Base-by-base conservation (phyloP, 2,113 vertebrate genomes). In the Setophaga coronata region DNA sequence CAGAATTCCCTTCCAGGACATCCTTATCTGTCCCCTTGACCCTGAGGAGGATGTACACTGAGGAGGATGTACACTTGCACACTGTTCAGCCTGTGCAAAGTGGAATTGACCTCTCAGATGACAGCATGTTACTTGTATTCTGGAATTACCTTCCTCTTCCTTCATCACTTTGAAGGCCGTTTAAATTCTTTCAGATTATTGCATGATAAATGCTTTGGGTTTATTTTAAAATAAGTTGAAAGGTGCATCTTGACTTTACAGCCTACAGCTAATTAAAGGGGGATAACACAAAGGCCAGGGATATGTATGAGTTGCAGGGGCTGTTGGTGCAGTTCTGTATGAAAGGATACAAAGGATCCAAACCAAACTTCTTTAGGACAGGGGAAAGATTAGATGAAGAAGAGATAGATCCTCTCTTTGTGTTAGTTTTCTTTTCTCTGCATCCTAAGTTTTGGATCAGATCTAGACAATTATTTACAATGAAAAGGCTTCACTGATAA, bases 51-150 rank as follows among this genome's bases (percentile, higher is more conserved):
- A 26, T 2, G 2, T 7, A 5, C 6, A 12, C 23, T 34, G 14
- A 62, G 33, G 19, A 65, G 18, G 25, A 26, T 2, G 2, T 7
- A 5, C 6, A 12, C 23, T 34, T 6, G 1, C 18, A 18, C 8
- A 7, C 38, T 33, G 62, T 42, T 57, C 28, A 57, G 45, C n/a
- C 36, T 43, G 15, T 45, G 64, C 54, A 62, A 72, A 56, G 18
- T 5, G 36, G 64, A 65, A 47, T 43, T 58, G 43, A 25, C 6
- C 20, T 73, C 36, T 69, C 14, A 19, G 29, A 18, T 51, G 33
- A 33, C 2, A 43, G 11, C 15, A 13, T n/a, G 13, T 62, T 73
- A 16, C 4, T 5, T 64, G 6, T 42, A 3, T 71, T 89, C 38
- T 84, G 56, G 42, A 86, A 36, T 38, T 45, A 51, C 4, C 6